Evolutionary conservation across 2,113 vertebrate species (phyloP).

Genomic region (Varanus komodoensis): DNA sequence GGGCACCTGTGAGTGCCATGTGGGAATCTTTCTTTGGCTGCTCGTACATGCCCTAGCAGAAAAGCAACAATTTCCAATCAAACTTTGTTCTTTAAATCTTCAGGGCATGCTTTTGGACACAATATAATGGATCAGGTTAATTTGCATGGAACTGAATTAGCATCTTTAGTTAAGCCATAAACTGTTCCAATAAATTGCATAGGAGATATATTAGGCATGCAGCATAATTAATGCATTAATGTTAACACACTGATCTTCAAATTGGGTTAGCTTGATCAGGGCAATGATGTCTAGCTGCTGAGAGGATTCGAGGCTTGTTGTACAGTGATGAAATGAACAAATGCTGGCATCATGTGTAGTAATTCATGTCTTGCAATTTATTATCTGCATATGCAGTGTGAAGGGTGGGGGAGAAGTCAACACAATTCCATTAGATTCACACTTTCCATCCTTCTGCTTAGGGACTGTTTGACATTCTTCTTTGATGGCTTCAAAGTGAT

Average conservation of each 20-base stretch:
- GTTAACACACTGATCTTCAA: background rate
- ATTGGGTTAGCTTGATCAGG: background rate
- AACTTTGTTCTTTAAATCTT: background rate
- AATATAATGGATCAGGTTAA: background rate
- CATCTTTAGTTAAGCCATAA: background rate
- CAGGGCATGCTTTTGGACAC: background rate
- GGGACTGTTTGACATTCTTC: background rate
- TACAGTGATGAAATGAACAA: conserved; percentile 7
- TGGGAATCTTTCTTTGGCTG: no score
- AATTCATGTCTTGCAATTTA: background rate
- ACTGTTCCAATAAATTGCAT: background rate
- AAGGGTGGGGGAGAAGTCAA: background rate
- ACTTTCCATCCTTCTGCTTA: background rate
- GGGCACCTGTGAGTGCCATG: no score
- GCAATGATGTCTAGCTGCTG: background rate
- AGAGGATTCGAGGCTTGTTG: background rate
- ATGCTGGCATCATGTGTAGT: background rate
- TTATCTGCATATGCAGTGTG: background rate
- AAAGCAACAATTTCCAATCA: no score
- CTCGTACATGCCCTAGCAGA: no score
- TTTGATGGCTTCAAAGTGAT: conserved; percentile 13
- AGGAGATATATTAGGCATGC: background rate
- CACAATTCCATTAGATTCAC: background rate
- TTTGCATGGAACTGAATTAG: background rate
- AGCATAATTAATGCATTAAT: background rate